phyloP scores from a whole-genome alignment of 1,140 invertebrate genomes.

The Psilanteris sp. region DNA sequence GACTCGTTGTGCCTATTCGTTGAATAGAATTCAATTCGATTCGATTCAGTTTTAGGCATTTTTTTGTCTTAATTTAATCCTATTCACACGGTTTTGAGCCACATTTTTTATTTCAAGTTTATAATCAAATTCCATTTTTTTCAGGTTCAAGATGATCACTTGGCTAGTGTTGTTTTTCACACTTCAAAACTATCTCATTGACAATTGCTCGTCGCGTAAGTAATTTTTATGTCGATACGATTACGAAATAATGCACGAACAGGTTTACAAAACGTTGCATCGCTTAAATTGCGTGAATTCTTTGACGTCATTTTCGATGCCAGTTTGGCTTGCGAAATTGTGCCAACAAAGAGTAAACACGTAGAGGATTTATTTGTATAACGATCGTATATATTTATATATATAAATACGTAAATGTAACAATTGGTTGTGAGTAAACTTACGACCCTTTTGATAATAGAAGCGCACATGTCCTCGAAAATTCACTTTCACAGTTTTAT shows the following conservation, averaged over 20 bases:
- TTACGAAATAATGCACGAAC: constrained; percentile 41
- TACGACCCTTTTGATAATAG: too few species aligned
- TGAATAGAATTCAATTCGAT: too few species aligned
- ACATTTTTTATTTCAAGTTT: too few species aligned
- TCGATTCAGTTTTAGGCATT: background rate
- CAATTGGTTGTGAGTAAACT: too few species aligned
- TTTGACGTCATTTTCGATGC: constrained; percentile 21
- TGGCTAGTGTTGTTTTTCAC: constrained; percentile 15
- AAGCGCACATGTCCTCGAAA: too few species aligned
- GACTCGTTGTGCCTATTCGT: too few species aligned
- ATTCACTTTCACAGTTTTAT: too few species aligned
- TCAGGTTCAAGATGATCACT: constrained; percentile 30
- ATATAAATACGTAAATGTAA: too few species aligned
- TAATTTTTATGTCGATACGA: constrained; percentile 21
- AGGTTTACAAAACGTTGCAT: constrained; percentile 38
- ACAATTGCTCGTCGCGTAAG: constrained; percentile 47
- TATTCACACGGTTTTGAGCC: too few species aligned
- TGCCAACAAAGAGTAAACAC: constrained; percentile 22
- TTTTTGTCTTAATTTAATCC: too few species aligned
- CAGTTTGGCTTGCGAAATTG: constrained; percentile 39
- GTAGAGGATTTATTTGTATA: too few species aligned
- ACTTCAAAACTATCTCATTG: constrained; percentile 23
- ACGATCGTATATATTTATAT: too few species aligned
- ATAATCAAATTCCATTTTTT: constrained; percentile 1
- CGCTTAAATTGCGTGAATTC: constrained; percentile 35